A percentile compares a stretch with the other conserved stretches of the same genome.
Evolutionary conservation across 2,113 vertebrate genomes (phyloP).

Genomic region (Cyanistes caeruleus): DNA sequence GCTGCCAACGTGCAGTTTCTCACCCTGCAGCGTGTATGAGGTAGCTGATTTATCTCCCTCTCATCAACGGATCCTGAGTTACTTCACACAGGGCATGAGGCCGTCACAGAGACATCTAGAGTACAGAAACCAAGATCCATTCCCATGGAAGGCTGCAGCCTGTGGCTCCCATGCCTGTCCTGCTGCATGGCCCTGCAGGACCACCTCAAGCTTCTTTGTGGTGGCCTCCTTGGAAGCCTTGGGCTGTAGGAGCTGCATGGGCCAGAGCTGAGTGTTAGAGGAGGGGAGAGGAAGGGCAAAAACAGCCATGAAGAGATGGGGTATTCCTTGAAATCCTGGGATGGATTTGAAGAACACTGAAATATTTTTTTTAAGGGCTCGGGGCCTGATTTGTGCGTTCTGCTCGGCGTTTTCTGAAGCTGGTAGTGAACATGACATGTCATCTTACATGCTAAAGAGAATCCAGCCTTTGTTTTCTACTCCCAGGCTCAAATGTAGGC

Average conservation of each 20-base stretch:
- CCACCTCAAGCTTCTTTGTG: neutral
- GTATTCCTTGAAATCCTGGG: neutral
- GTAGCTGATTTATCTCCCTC: slow-evolving; percentile 22
- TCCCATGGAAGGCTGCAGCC: neutral
- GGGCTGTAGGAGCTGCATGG: neutral
- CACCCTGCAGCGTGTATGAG: neutral
- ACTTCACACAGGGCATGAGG: neutral
- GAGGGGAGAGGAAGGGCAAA: neutral
- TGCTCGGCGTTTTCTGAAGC: neutral
- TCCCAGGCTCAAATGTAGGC: neutral
- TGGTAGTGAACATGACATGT: neutral
- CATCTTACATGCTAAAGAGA: neutral
- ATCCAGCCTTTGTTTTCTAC: neutral
- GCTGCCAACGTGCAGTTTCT: neutral
- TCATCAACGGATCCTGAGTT: slow-evolving; percentile 23
- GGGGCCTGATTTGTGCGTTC: neutral
- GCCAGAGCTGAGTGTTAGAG: neutral
- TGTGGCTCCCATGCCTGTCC: neutral
- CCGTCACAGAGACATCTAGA: neutral
- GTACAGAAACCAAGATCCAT: neutral
- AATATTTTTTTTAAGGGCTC: neutral
- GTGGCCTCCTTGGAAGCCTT: neutral
- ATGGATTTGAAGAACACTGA: neutral
- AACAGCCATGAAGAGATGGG: neutral
- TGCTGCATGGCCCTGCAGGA: neutral